Base-by-base conservation (phyloP, 2,797 vertebrate species). In the Macropus fuliginosus region DNA sequence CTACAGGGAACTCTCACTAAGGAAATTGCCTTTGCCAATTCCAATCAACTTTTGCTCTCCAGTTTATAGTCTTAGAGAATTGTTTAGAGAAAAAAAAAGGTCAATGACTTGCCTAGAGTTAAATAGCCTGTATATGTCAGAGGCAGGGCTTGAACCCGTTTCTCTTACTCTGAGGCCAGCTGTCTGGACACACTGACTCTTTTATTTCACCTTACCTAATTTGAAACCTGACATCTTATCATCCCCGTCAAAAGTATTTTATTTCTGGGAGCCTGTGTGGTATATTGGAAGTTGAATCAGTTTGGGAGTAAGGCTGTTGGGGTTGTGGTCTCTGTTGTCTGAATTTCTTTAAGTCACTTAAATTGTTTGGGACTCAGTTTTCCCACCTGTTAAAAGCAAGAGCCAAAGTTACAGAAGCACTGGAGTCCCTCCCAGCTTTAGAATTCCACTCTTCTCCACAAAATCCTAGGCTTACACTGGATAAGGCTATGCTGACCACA, bases 261-360 rank as follows among this genome's bases (percentile, higher is more conserved):
- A 27, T 28, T 81, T 93, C 56, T 92, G 1, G 8, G 13, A 31
- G 56, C 0, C 24, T 59, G 29, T 91, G 91, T 59, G 54, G 40
- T 31, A 54, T 95, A 21, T 21, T 92, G 46, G 40, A 92, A 55
- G 59, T 50, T 40, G 54, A 93, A 16, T 21, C 14, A 56, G 81
- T 57, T 57, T 8, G 56, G 52, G 21, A 93, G 93, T 93, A 21
- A 54, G 87, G 57, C 96, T 95, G 52, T 21, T 52, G 40, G 18
- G 21, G 4, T 74, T 93, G 5, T 92, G 2, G 54, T 34, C 28
- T 52, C 74, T 34, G 3, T 24, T 94, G 0, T 0, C 5, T 89
- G 62, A 55, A 29, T 28, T 93, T 91, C 16, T n/a, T 59, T 46
- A 3, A 27, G 29, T 56, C 12, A 54, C n/a, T 90, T 92, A 31